These are phyloP conservation scores for Pherbina coryleti DNA, from an alignment of 2,888 invertebrate species.

Conservation along the genomic window DNA sequence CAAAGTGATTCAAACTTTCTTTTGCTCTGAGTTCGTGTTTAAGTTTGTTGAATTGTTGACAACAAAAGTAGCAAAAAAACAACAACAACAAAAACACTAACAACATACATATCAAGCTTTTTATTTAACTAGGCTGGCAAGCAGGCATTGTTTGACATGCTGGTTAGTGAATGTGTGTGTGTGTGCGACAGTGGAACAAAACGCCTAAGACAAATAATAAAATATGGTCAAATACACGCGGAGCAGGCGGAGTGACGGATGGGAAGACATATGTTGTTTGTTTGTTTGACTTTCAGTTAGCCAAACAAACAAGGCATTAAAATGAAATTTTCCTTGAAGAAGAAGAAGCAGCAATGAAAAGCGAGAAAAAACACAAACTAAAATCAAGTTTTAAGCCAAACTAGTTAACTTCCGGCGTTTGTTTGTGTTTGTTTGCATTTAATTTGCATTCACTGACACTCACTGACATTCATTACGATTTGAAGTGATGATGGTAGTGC, in stretches of 20 bases:
- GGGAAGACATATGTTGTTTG: background rate
- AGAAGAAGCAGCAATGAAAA: background rate
- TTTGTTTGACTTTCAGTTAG: background rate
- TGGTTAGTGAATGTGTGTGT: background rate
- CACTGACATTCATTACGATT: background rate
- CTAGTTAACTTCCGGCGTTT: conserved; percentile 32
- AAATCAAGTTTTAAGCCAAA: background rate
- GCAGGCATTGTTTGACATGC: too few relatives aligned
- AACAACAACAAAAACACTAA: background rate
- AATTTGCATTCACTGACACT: background rate
- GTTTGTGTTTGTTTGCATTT: conserved; percentile 11
- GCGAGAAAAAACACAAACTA: background rate
- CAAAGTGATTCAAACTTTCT: conserved; percentile 5
- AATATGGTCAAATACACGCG: background rate
- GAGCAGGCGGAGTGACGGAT: background rate
- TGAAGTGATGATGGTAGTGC: background rate
- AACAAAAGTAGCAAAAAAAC: background rate
- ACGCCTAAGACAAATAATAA: background rate
- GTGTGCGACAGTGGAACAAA: background rate
- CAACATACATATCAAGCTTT: too few relatives aligned
- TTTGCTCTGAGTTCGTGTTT: background rate
- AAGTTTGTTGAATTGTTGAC: conserved; percentile 1
- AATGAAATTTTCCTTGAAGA: background rate
- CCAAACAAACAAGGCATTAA: background rate
- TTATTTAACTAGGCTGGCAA: too few relatives aligned